A percentile compares a stretch with the other conserved stretches of the same genome.
These are phyloP conservation scores for Hippoglossus hippoglossus DNA, from an alignment of 2,797 vertebrate genomes.

Conservation along the genomic window DNA sequence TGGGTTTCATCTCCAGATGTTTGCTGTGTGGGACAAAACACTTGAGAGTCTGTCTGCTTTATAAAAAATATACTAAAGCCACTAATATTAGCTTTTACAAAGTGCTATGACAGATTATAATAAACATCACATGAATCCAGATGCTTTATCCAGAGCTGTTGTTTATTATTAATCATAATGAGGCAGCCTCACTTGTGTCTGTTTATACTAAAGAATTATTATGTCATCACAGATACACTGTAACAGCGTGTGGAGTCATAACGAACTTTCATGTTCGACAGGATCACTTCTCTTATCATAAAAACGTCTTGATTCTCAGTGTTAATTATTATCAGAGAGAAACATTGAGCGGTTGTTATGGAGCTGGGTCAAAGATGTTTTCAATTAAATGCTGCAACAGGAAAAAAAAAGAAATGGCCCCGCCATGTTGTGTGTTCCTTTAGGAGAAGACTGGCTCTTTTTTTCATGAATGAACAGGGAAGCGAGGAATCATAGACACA, in stretches of 20 bases:
- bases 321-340: too few species aligned
- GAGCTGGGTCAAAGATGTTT: slow-evolving; percentile 79
- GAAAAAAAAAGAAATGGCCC: slow-evolving; percentile 76
- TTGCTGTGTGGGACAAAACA: too few species aligned
- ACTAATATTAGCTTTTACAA: too few species aligned
- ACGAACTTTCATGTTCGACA: slow-evolving; percentile 36
- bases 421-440: slow-evolving; percentile 88
- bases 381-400: slow-evolving; percentile 87
- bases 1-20: too few species aligned
- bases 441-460: slow-evolving; percentile 64
- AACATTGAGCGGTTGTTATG: not conserved
- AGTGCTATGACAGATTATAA: too few species aligned
- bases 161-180: too few species aligned
- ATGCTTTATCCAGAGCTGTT: too few species aligned
- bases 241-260: slow-evolving; percentile 11
- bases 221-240: not conserved
- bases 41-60: too few species aligned
- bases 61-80: too few species aligned
- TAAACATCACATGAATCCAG: too few species aligned
- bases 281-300: slow-evolving; percentile 3
- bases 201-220: too few species aligned
- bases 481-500: slow-evolving; percentile 20
- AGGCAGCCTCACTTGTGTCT: too few species aligned
- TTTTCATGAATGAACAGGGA: slow-evolving; percentile 87
- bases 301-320: not conserved